Conservation (phyloP, 2,113 vertebrate species). For the Myotis brandtii region DNA sequence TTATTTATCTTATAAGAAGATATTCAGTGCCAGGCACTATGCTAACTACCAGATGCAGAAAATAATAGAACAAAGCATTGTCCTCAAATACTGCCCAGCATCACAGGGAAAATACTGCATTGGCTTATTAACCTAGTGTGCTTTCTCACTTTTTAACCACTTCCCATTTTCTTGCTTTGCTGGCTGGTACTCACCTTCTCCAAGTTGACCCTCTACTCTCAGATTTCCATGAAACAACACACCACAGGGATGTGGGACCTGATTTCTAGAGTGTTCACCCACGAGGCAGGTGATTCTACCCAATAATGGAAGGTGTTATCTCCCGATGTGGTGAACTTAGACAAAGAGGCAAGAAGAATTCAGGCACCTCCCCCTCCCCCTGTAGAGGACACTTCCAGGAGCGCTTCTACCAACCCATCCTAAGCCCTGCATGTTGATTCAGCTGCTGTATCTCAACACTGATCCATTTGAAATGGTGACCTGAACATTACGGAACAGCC, state of each 20-base stretch:
- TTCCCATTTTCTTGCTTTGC: not conserved
- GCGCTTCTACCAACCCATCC: not conserved
- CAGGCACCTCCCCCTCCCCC: not conserved
- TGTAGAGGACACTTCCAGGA: not conserved
- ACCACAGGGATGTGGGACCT: fast-evolving
- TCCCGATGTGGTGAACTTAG: not conserved
- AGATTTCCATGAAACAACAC: not conserved
- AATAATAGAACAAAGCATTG: not conserved
- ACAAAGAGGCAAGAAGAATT: not conserved
- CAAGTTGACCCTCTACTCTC: not conserved
- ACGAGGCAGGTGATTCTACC: not conserved
- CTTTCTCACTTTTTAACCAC: not conserved
- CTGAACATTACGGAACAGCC: not conserved
- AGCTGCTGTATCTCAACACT: not conserved
- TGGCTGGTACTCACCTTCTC: not conserved
- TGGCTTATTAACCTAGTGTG: not conserved
- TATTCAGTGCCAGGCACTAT: not conserved
- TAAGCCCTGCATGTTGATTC: fast-evolving
- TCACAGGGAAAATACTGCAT: not conserved
- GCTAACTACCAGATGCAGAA: not conserved
- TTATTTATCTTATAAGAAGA: not conserved
- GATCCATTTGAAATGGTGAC: not conserved
- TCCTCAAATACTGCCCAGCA: not conserved
- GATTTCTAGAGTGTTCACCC: not conserved
- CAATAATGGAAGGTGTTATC: not conserved